Evolutionary conservation across 1,140 invertebrate genomes (phyloP), one percentile per base, ranked within the genome.

Genomic region (Tetragonula clypearis): DNA sequence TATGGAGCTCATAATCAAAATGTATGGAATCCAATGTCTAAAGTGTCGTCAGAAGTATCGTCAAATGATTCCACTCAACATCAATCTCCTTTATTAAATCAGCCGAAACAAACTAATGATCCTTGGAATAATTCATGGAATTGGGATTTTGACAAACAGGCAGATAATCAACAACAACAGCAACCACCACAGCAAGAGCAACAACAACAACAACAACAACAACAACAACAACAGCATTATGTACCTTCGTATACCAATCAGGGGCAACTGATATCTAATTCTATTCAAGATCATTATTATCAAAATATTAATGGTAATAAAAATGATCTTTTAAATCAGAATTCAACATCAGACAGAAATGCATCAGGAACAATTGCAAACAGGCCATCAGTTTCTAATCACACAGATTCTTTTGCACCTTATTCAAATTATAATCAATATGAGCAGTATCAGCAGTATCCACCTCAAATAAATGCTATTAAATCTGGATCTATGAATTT

Each of bases 81-180:
- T 77, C 89, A 90, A 75, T 76, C 88, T 23, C 56, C 89, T 0
- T 15, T 87, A 35, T 6, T 73, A 17, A 93, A 81, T 88, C 86
- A 93, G 79, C 84, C 90, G 0, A 93, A 94, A 84, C 90, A 92
- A 49, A 2, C 78, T 2, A 90, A 86, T 14, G 93, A 95, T 87
- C 74, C 94, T 6, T 94, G 94, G 94, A 95, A 94, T 80, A 93
- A 95, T 86, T 93, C 93, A 2, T 95, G 94, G 94, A 92, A 95
- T 73, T 95, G 94, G 94, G 94, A 92, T 82, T 84, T 94, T 56
- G 94, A 95, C 73, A 93, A 93, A 74, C 91, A 93, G 60, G 30
- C 91, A 0, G 93, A 94, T 68, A 56, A 65, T 30, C 88, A 92
- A 49, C 86, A 83, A 26, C 85, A 77, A 26, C 85, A 80, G 14